A percentile compares a stretch with the other conserved stretches of the same genome.
Conservation (phyloP, 2,797 vertebrate genomes). For the Anguilla megastoma region DNA sequence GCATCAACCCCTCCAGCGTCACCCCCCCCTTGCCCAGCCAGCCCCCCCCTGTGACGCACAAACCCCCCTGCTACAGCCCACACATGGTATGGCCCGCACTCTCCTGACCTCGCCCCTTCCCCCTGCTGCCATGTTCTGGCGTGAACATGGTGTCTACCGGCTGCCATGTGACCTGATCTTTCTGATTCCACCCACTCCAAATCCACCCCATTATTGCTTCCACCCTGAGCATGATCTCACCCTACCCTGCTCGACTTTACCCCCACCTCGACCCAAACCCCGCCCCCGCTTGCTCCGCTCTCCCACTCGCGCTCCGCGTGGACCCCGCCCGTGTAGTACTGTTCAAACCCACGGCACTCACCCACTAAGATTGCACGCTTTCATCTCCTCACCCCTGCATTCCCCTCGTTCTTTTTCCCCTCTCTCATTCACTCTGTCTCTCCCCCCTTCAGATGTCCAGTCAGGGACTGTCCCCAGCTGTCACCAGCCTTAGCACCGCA, state of each 20-base stretch:
- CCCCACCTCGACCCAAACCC: background rate
- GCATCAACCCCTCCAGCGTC: conserved; percentile 87
- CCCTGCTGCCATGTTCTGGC: conserved; percentile 49
- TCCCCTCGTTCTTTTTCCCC: conserved; percentile 2
- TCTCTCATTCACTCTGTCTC: conserved; percentile 21
- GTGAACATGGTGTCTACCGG: conserved; percentile 50
- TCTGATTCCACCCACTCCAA: background rate
- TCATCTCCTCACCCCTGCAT: background rate
- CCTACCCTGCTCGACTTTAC: background rate
- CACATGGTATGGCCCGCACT: conserved; percentile 74
- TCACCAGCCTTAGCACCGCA: conserved; percentile 89
- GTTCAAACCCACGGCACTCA: conserved; percentile 18
- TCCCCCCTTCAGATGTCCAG: conserved; percentile 66
- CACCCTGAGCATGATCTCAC: background rate
- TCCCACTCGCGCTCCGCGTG: background rate
- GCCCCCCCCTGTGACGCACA: conserved; percentile 69
- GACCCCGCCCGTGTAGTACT: background rate
- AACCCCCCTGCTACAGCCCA: conserved; percentile 80
- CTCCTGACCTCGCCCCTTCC: conserved; percentile 1
- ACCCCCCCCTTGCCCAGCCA: conserved; percentile 83
- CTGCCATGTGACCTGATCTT: background rate
- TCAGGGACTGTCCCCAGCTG: conserved; percentile 79
- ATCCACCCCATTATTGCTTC: background rate
- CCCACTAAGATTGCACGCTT: background rate
- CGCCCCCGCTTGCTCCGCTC: background rate